Conservation (phyloP, 2,797 vertebrate species). For the Centropyge bicolor region DNA sequence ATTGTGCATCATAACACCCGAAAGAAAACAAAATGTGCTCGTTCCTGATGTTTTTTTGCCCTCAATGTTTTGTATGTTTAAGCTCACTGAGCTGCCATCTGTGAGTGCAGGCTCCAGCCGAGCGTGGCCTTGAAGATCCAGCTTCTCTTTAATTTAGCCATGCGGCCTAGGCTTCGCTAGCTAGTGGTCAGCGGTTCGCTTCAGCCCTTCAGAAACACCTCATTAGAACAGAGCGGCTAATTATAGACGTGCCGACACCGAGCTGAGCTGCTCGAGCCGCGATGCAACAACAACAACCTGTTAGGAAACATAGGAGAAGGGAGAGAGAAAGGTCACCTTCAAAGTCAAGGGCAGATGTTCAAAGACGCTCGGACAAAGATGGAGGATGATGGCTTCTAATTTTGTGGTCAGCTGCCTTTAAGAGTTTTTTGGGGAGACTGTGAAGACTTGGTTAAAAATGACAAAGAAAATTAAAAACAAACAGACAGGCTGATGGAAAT, state of each 20-base stretch:
- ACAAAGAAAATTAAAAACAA: neutral
- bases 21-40: conserved; percentile 27
- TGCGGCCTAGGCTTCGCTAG: conserved; percentile 67
- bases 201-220: conserved; percentile 65
- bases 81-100: conserved; percentile 29
- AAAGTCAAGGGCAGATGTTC: neutral
- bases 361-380: neutral
- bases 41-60: neutral
- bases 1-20: conserved; percentile 23
- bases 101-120: conserved; percentile 37
- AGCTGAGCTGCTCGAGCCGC: conserved; percentile 31
- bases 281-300: conserved; percentile 24
- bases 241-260: conserved; percentile 50
- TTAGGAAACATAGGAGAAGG: conserved; percentile 38
- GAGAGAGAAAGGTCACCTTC: conserved; percentile 7
- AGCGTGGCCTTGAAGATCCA: conserved; percentile 60
- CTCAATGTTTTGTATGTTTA: conserved; percentile 42
- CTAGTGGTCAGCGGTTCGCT: conserved; percentile 70
- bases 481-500: neutral
- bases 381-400: conserved; percentile 23
- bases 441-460: neutral
- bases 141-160: conserved; percentile 74
- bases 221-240: conserved; percentile 66
- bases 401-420: neutral
- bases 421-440: neutral